Base-by-base conservation (phyloP, 2,888 invertebrate genomes). In the Dynastes maya region DNA sequence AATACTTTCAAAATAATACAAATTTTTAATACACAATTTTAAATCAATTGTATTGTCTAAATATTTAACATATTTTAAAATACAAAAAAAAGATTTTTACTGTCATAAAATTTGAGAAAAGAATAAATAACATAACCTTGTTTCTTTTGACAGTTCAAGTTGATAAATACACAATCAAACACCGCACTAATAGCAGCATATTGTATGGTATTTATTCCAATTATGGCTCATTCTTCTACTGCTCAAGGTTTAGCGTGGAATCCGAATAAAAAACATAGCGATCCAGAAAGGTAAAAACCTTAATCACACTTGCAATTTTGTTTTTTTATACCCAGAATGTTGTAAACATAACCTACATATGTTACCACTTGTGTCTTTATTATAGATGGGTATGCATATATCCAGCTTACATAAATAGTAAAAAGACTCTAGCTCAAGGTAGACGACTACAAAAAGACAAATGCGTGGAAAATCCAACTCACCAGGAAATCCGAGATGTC, bases 381-480 rank as follows among this genome's bases (percentile, higher is more conserved):
- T 88, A 80, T 90, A 95, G 96, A 86, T 99, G 99, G 99, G 92
- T 98, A 78, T 98, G 98, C 87, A 94, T 99, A 80, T 99, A 99
- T 88, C 99, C 99, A 77, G 95, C 97, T 0, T 99, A 99, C 85
- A 91, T 99, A 71, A 99, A 99, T 87, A 96, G 94, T 84, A 98
- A 97, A 86, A 98, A 96, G 88, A 95, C 97, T 0, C 88, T 95
- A 16, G 96, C 96, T 1, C 95, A 98, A 88, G 99, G 99, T 4
- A 91, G 99, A 49, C 92, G 94, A 83, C 90, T 99, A 29, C 89
- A 95, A 0, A 97, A 97, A 89, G 92, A 93, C 1, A 93, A 93
- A 87, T 97, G 97, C 87, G 95, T 99, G 0, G 98, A 98, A 84
- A 98, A 98, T 89, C 99, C 99, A 13, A 97, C 97, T 0, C 95